Conservation (phyloP, 2,888 invertebrate species). For the Poecilobothrus nobilitatus region DNA sequence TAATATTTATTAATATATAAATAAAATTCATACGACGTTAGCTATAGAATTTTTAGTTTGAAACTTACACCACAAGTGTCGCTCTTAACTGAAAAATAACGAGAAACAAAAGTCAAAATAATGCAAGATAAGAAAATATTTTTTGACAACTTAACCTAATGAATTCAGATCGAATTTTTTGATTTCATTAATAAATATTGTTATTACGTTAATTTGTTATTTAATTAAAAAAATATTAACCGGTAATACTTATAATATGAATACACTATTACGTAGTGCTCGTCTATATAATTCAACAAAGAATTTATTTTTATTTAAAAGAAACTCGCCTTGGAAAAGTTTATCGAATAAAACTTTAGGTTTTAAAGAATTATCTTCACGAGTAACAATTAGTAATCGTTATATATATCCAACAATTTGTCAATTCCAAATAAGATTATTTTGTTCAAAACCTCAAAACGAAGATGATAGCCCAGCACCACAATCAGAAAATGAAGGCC, state of each 20-base stretch:
- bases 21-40: too few species aligned
- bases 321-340: neutral
- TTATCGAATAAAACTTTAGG: neutral
- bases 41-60: too few species aligned
- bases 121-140: too few species aligned
- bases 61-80: too few species aligned
- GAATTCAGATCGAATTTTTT: neutral
- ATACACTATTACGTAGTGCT: neutral
- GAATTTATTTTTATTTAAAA: neutral
- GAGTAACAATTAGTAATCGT: neutral
- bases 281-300: neutral
- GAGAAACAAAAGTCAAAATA: too few species aligned
- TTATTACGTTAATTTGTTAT: neutral
- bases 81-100: too few species aligned
- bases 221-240: neutral
- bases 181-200: too few species aligned
- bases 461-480: neutral
- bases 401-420: neutral
- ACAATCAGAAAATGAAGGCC: neutral
- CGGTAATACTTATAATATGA: neutral
- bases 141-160: neutral
- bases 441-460: neutral
- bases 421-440: neutral
- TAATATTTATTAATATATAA: too few species aligned
- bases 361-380: neutral